These are phyloP conservation scores for Centropus bengalensis DNA, from an alignment of 2,113 vertebrate genomes.

Conservation along the genomic window DNA sequence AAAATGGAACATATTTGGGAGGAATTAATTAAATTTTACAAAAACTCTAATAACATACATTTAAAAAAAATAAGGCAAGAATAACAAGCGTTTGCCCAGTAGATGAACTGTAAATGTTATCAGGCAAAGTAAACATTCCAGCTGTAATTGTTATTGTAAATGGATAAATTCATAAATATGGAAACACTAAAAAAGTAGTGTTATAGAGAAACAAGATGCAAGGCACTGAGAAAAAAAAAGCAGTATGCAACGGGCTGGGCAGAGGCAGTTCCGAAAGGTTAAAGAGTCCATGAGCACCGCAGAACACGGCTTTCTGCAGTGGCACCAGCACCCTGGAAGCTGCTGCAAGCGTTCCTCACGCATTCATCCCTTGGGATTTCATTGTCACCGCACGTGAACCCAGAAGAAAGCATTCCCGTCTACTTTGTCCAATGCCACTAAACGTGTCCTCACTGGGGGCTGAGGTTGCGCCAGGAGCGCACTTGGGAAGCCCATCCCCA, in stretches of 20 bases:
- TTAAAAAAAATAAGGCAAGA: conserved; percentile 60
- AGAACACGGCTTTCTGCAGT: background rate
- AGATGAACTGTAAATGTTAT: conserved; percentile 73
- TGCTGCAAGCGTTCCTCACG: background rate
- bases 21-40: conserved; percentile 57
- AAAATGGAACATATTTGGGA: conserved; percentile 25
- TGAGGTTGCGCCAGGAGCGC: background rate
- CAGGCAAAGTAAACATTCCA: conserved; percentile 74
- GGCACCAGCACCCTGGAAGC: background rate
- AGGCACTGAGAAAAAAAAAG: conserved; percentile 54
- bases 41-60: conserved; percentile 56
- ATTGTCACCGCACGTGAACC: background rate
- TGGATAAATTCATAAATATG: conserved; percentile 68
- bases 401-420: background rate
- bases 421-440: background rate
- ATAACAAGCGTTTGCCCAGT: conserved; percentile 68
- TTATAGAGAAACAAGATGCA: conserved; percentile 55
- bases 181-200: conserved; percentile 65
- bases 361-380: background rate
- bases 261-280: conserved; percentile 47
- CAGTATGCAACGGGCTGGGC: conserved; percentile 37
- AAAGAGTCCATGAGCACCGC: conserved; percentile 12
- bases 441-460: background rate
- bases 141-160: conserved; percentile 72
- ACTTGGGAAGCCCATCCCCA: background rate